These are phyloP conservation scores for Callimorpha dominula DNA, from an alignment of 2,888 invertebrate genomes.

Conservation along the genomic window DNA sequence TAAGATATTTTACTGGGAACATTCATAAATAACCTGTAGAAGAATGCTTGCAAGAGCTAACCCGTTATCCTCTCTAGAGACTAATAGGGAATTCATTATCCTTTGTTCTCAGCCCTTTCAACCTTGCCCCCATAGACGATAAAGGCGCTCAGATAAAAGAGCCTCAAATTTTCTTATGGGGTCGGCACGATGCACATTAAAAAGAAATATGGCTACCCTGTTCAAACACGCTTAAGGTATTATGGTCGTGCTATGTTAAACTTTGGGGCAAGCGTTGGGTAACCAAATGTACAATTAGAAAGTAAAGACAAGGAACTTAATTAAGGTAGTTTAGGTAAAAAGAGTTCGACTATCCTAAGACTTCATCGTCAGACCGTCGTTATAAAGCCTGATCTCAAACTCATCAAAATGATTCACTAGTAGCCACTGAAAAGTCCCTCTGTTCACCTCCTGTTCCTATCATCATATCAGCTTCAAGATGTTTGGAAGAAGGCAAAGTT, in stretches of 20 bases:
- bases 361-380: no score
- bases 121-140: slow-evolving; percentile 34
- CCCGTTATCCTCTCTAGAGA: slow-evolving; percentile 48
- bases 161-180: slow-evolving; percentile 43
- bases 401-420: no score
- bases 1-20: slow-evolving; percentile 16
- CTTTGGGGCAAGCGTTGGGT: background rate
- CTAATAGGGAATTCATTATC: slow-evolving; percentile 63
- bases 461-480: no score
- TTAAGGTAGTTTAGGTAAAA: no score
- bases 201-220: slow-evolving; percentile 33
- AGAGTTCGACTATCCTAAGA: no score
- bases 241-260: slow-evolving; percentile 5
- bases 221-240: slow-evolving; percentile 16
- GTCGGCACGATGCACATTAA: slow-evolving; percentile 25
- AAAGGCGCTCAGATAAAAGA: slow-evolving; percentile 41
- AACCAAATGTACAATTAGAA: background rate
- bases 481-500: no score
- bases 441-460: no score
- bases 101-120: slow-evolving; percentile 54
- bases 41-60: slow-evolving; percentile 43
- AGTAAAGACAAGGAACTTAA: no score
- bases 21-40: slow-evolving; percentile 44
- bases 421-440: no score
- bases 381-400: no score